phyloP scores from a whole-genome alignment of 1,140 invertebrate genomes.

The Anastatus disparis region DNA sequence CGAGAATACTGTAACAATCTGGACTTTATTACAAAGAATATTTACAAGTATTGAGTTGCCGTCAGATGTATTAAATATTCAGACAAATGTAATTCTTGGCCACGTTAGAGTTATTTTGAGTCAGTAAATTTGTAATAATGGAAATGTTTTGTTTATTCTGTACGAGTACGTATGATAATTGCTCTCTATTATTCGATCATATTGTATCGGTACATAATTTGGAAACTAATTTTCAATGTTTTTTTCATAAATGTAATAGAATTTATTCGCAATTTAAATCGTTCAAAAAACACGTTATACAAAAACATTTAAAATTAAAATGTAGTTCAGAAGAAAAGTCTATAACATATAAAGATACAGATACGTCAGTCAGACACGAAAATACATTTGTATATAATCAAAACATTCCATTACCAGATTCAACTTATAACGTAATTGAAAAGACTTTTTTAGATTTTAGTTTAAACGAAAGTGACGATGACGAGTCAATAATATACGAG shows the following conservation, averaged over 20 bases:
- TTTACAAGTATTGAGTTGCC: background rate
- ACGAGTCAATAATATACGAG: too few species aligned
- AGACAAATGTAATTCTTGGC: too few species aligned
- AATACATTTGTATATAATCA: too few species aligned
- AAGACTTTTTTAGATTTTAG: too few species aligned
- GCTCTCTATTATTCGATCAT: background rate
- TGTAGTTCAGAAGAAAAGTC: too few species aligned
- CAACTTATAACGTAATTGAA: too few species aligned
- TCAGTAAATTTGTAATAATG: too few species aligned
- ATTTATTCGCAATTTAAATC: background rate
- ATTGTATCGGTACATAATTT: background rate
- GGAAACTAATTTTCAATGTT: background rate
- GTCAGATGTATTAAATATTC: background rate
- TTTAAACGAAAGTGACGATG: too few species aligned
- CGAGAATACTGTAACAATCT: background rate
- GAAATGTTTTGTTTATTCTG: background rate
- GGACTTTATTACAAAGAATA: background rate
- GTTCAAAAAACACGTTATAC: background rate
- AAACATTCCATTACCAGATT: too few species aligned
- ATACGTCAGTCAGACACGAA: too few species aligned
- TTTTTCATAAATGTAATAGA: constrained; percentile 3
- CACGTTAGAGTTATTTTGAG: too few species aligned
- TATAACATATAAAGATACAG: too few species aligned
- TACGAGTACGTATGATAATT: background rate
- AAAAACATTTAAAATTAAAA: background rate